Percentiles rank a stretch among this genome's conserved stretches.
Evolutionary conservation across 2,888 invertebrate species (phyloP).

Genomic region (Tridacna gigas): DNA sequence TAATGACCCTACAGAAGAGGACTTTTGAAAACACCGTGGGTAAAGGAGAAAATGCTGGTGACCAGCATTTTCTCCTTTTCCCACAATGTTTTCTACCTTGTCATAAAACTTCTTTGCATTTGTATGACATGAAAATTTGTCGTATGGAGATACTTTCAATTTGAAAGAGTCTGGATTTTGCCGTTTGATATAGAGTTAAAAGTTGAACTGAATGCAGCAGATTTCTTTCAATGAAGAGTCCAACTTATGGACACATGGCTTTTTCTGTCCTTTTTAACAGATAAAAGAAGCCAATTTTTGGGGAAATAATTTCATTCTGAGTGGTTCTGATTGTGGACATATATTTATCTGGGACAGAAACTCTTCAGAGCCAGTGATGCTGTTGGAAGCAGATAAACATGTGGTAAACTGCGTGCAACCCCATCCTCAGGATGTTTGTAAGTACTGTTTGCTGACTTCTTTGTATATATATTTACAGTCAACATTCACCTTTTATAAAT

Average conservation of each 20-base stretch:
- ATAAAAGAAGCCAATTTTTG: slow-evolving; percentile 95
- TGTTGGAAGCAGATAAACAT: slow-evolving; percentile 92
- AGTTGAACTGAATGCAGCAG: no score
- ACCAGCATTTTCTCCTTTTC: neutral
- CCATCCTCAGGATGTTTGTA: slow-evolving; percentile 89
- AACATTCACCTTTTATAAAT: no score
- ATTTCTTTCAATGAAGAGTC: no score
- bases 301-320: slow-evolving; percentile 92
- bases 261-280: slow-evolving; percentile 84
- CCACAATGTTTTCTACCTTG: neutral
- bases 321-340: slow-evolving; percentile 95
- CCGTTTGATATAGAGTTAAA: no score
- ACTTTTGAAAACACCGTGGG: neutral
- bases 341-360: slow-evolving; percentile 93
- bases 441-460: slow-evolving; percentile 30
- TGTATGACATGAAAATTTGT: no score
- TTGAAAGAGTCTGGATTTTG: no score
- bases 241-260: no score
- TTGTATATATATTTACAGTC: no score
- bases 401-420: slow-evolving; percentile 93
- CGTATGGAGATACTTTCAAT: no score
- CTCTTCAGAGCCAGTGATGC: slow-evolving; percentile 90
- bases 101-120: no score
- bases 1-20: no score
- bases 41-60: neutral